Conservation (phyloP, 2,888 invertebrate species). For the Epirrita christyi region DNA sequence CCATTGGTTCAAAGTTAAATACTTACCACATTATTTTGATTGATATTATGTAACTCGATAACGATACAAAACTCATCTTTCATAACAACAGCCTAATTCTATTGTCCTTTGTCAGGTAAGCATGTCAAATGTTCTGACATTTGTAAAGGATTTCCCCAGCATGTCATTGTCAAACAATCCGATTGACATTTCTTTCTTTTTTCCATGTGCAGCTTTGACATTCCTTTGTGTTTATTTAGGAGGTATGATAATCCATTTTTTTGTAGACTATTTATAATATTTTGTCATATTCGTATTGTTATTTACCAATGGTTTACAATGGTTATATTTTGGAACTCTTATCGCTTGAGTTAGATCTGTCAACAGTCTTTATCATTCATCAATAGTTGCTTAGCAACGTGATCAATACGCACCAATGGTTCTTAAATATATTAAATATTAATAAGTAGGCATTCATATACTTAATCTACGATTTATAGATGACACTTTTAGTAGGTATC, state of each 20-base stretch:
- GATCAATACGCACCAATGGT: no score
- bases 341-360: not conserved
- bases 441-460: no score
- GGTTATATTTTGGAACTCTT: not conserved
- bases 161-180: slow-evolving; percentile 49
- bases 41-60: no score
- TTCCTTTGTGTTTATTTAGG: slow-evolving; percentile 35
- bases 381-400: no score
- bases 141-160: slow-evolving; percentile 48
- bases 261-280: slow-evolving; percentile 21
- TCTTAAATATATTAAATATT: no score
- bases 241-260: slow-evolving; percentile 30
- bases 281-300: slow-evolving; percentile 20
- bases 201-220: slow-evolving; percentile 33
- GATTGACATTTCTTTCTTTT: slow-evolving; percentile 49
- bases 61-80: not conserved
- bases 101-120: slow-evolving; percentile 33
- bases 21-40: no score
- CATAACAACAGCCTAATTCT: not conserved
- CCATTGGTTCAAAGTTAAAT: no score
- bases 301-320: not conserved
- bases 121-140: slow-evolving; percentile 60
- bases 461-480: no score
- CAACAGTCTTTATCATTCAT: not conserved
- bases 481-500: no score